Evolutionary conservation across 2,797 vertebrate species (phyloP), one percentile per base, ranked within the genome.

Genomic region (Thalassophryne amazonica): DNA sequence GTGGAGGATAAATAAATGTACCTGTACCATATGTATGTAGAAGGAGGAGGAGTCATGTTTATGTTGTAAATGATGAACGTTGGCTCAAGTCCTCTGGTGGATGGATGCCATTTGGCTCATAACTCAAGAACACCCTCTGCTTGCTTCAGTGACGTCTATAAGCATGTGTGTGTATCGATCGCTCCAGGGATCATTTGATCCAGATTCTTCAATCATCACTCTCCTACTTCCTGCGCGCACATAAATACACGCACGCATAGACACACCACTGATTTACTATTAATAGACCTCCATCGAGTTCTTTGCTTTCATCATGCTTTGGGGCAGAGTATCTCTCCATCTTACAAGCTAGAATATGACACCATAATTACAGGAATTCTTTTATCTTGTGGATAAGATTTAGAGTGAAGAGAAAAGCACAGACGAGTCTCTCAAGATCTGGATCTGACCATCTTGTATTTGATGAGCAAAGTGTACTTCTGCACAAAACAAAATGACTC

Each of bases 181-280:
- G 76, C 73, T 52, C 54, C 1, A 0, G 59, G 61, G 61, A 69
- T 59, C 37, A 61, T 68, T 59, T 77, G 81, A 79, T 79, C 68
- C 70, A 73, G 47, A 76, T 72, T 60, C 56, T 65, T 66, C 49
- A 35, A 50, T 60, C 49, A 56, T 56, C 29, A 45, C 7, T 13
- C 25, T 28, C 50, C 35, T 27, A 43, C 36, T 33, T 35, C 27
- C 48, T 24, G 40, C 40, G 36, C 30, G 36, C 43, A 39, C 33
- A 23, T 23, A 14, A 40, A 30, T 39, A 15, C 42, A 48, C 33
- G 34, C 34, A 33, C 19, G 20, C 30, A 8, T 28, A 41, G 36
- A 31, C 32, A 20, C 13, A 5, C 42, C 12, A 1, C 23, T 13
- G 14, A 13, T 20, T 37, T 42, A 39, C 67, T 69, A 79, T 75